These are phyloP conservation scores for Acestrorhynchus altus DNA, from an alignment of 2,797 vertebrate genomes.

Conservation along the genomic window DNA sequence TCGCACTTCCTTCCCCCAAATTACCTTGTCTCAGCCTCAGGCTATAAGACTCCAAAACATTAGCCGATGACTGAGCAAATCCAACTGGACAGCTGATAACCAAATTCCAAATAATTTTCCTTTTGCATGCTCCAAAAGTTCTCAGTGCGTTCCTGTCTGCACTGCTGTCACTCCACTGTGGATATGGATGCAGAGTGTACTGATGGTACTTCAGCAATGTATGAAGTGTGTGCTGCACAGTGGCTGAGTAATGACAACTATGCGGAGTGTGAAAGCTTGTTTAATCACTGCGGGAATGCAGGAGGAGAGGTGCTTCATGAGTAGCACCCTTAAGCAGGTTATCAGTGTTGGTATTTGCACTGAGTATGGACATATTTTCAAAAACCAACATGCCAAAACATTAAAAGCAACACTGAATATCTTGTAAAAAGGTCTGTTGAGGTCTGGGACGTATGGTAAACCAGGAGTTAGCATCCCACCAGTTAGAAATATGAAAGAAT, in stretches of 20 bases:
- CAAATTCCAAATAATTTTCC: not conserved
- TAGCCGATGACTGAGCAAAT: not conserved
- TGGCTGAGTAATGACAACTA: not conserved
- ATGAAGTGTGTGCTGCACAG: not conserved
- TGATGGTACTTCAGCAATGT: not conserved
- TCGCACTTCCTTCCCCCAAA: not conserved
- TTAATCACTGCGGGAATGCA: not conserved
- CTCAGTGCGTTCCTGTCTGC: not conserved
- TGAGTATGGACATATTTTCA: no score
- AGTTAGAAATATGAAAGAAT: no score
- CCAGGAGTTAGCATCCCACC: no score
- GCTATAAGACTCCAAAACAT: not conserved
- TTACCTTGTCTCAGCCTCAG: not conserved
- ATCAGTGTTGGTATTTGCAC: not conserved
- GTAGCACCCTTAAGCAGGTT: not conserved
- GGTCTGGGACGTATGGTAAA: no score
- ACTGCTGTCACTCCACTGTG: not conserved
- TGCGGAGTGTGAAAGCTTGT: not conserved
- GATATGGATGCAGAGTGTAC: not conserved
- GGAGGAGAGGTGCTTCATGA: not conserved
- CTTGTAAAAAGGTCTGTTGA: no score
- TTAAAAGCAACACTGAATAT: no score
- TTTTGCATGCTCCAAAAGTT: not conserved
- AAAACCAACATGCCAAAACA: no score
- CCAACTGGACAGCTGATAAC: not conserved